These are phyloP conservation scores for Ichneumoninae sp. DNA, from an alignment of 2,888 invertebrate genomes.

Conservation along the genomic window DNA sequence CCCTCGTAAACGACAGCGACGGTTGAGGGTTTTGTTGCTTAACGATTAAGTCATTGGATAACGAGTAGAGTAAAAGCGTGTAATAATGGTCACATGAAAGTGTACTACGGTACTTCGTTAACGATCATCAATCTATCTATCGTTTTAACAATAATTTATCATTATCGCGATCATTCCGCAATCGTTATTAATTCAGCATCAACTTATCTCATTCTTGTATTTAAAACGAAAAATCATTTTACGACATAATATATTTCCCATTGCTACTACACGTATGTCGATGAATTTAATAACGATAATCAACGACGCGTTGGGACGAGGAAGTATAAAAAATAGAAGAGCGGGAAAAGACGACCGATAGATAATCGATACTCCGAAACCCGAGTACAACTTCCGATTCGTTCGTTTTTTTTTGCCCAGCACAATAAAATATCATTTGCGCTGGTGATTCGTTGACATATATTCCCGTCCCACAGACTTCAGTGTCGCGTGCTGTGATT, in stretches of 20 bases:
- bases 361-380: slow-evolving; percentile 39
- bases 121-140: slow-evolving; percentile 34
- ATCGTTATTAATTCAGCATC: slow-evolving; percentile 44
- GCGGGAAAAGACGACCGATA: slow-evolving; percentile 26
- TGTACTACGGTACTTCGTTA: slow-evolving; percentile 48
- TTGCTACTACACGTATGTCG: slow-evolving; percentile 37
- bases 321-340: slow-evolving; percentile 3
- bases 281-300: slow-evolving; percentile 45
- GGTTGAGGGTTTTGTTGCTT: slow-evolving; percentile 34
- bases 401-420: slow-evolving; percentile 42
- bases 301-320: slow-evolving; percentile 54
- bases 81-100: slow-evolving; percentile 42
- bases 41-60: slow-evolving; percentile 50
- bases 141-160: slow-evolving; percentile 25
- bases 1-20: slow-evolving; percentile 16
- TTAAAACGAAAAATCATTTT: slow-evolving; percentile 18
- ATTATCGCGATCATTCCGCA: slow-evolving; percentile 33
- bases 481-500: slow-evolving; percentile 63
- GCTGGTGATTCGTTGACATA: slow-evolving; percentile 58
- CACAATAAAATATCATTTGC: slow-evolving; percentile 41
- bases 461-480: slow-evolving; percentile 63
- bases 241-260: slow-evolving; percentile 33
- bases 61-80: slow-evolving; percentile 41
- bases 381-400: slow-evolving; percentile 26
- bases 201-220: slow-evolving; percentile 51